Percentiles rank a stretch among this genome's conserved stretches.
phyloP scores from a whole-genome alignment of 1,140 invertebrate genomes.

The Notospermus geniculatus region DNA sequence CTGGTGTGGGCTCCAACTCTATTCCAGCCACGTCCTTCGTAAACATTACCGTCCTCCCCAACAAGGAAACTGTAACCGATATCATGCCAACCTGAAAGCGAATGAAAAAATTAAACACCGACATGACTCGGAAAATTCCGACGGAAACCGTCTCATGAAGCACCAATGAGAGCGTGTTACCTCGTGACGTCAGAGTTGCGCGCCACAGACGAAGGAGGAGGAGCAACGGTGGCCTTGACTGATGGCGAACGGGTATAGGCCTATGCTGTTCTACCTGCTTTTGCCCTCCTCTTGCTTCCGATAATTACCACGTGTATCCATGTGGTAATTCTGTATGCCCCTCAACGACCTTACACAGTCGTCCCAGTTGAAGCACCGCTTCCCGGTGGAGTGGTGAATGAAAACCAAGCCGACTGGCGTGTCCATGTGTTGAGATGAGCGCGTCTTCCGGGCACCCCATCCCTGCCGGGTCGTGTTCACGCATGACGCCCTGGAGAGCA shows the following conservation, averaged over 20 bases:
- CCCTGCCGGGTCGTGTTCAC: constrained; percentile 23
- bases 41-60: constrained; percentile 37
- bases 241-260: too few relatives aligned
- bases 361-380: constrained; percentile 23
- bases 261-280: too few relatives aligned
- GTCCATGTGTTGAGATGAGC: constrained; percentile 16
- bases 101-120: background rate
- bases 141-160: background rate
- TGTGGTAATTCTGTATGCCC: constrained; percentile 70
- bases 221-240: too few relatives aligned
- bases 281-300: too few relatives aligned
- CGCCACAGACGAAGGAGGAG: too few relatives aligned
- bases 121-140: background rate
- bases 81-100: constrained; percentile 29
- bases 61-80: constrained; percentile 40
- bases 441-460: constrained; percentile 31
- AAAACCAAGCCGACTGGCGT: constrained; percentile 71
- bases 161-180: background rate
- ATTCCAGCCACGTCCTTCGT: constrained; percentile 34
- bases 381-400: constrained; percentile 45
- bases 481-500: background rate
- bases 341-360: constrained; percentile 25
- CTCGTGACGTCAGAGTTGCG: background rate
- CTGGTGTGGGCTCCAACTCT: constrained; percentile 26
- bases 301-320: constrained; percentile 58